A percentile compares a stretch with the other conserved stretches of the same genome.
These are phyloP conservation scores for Halesus radiatus DNA, from an alignment of 1,140 invertebrate genomes.

Conservation along the genomic window DNA sequence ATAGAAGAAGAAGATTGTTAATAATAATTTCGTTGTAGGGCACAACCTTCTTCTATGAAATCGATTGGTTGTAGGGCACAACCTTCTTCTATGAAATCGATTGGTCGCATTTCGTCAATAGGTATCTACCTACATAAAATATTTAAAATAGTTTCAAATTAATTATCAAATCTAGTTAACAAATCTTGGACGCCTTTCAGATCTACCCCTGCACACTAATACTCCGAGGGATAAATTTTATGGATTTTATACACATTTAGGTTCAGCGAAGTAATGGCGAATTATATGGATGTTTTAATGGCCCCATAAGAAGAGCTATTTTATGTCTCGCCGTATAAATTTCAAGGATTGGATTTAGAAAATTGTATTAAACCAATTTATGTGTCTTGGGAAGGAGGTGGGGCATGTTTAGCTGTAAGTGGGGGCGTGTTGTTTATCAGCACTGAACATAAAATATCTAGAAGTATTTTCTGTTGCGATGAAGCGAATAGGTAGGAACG, in stretches of 20 bases:
- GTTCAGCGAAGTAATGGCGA: conserved; percentile 17
- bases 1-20: no score
- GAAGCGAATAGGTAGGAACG: no score
- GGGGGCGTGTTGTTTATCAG: no score
- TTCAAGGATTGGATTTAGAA: conserved; percentile 36
- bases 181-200: neutral
- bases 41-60: no score
- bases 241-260: conserved; percentile 34
- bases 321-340: conserved; percentile 39
- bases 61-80: no score
- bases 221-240: conserved; percentile 21
- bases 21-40: no score
- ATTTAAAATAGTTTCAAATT: neutral
- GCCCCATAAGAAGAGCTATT: conserved; percentile 31
- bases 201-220: neutral
- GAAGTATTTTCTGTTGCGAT: no score
- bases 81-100: no score
- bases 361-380: conserved; percentile 29
- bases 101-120: no score
- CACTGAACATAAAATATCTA: no score
- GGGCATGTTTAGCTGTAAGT: no score
- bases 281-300: conserved; percentile 31
- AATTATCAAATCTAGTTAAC: neutral
- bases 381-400: neutral
- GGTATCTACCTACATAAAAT: no score